A percentile compares a stretch with the other conserved stretches of the same genome.
These are phyloP conservation scores for Caenorhabditis tropicalis DNA, from an alignment of 1,140 invertebrate genomes.

Conservation along the genomic window DNA sequence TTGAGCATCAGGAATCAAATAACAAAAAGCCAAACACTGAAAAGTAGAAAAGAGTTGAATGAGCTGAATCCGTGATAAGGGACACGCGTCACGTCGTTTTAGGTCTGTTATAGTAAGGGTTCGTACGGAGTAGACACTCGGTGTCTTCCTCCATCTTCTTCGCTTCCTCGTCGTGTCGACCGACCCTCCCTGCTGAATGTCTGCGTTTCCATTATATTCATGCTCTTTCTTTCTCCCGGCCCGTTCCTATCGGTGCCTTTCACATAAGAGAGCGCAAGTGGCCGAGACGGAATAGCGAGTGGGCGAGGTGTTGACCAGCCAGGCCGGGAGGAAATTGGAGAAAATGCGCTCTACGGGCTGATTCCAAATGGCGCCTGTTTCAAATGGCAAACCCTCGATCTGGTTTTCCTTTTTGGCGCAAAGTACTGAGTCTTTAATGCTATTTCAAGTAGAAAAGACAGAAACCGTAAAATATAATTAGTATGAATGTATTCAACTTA, in stretches of 20 bases:
- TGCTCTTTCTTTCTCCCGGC: not conserved
- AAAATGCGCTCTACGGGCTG: not conserved
- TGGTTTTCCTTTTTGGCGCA: not conserved
- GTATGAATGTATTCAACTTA: too few relatives aligned
- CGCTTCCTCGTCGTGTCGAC: not conserved
- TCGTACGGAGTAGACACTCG: conserved; percentile 9
- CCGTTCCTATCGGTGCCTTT: conserved; percentile 43
- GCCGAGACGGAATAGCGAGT: conserved; percentile 6
- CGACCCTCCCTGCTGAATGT: not conserved
- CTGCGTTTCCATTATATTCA: not conserved
- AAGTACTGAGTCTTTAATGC: too few relatives aligned
- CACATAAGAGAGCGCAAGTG: conserved; percentile 8
- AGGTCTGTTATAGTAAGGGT: not conserved
- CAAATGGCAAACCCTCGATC: not conserved
- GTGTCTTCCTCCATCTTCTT: not conserved
- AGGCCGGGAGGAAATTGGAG: not conserved
- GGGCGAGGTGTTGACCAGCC: conserved; percentile 10
- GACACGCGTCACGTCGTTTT: not conserved
- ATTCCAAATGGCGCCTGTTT: conserved; percentile 12
- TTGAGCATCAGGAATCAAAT: too few relatives aligned
- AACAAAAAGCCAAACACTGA: not conserved
- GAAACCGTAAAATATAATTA: too few relatives aligned
- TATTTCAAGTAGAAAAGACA: not conserved
- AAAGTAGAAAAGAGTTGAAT: not conserved
- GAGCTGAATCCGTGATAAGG: not conserved